phyloP scores from a whole-genome alignment of 2,113 vertebrate genomes.

The Polyodon spathula region DNA sequence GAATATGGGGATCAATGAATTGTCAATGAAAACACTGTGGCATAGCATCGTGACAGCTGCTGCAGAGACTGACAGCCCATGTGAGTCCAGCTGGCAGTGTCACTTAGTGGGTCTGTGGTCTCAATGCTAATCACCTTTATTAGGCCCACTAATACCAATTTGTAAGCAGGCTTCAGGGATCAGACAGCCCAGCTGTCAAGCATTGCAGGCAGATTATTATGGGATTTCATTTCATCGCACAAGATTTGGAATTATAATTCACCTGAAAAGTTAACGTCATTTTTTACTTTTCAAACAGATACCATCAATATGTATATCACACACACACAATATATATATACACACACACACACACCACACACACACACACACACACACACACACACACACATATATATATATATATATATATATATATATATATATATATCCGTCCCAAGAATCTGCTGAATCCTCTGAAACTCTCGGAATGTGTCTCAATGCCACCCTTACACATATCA shows the following conservation, averaged over 20 bases:
- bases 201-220: conserved; percentile 53
- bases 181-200: conserved; percentile 89
- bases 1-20: conserved; percentile 35
- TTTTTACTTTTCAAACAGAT: too few relatives aligned
- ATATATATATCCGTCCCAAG: too few relatives aligned
- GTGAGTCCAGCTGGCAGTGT: conserved; percentile 67
- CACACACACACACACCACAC: too few relatives aligned
- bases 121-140: conserved; percentile 90
- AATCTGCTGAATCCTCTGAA: too few relatives aligned
- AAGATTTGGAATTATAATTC: conserved; percentile 61
- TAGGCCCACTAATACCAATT: conserved; percentile 87
- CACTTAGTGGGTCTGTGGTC: conserved; percentile 75
- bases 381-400: too few relatives aligned
- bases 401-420: too few relatives aligned
- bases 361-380: too few relatives aligned
- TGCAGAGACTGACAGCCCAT: conserved; percentile 54
- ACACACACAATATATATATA: too few relatives aligned
- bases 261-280: conserved; percentile 59
- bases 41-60: conserved; percentile 50
- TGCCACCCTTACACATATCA: too few relatives aligned
- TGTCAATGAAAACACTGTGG: conserved; percentile 34
- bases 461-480: too few relatives aligned
- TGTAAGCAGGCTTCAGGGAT: conserved; percentile 81
- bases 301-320: too few relatives aligned
- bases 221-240: conserved; percentile 61